A percentile compares a stretch with the other conserved stretches of the same genome.
Evolutionary conservation across 2,888 invertebrate species (phyloP).

Genomic region (Drosophila putrida): DNA sequence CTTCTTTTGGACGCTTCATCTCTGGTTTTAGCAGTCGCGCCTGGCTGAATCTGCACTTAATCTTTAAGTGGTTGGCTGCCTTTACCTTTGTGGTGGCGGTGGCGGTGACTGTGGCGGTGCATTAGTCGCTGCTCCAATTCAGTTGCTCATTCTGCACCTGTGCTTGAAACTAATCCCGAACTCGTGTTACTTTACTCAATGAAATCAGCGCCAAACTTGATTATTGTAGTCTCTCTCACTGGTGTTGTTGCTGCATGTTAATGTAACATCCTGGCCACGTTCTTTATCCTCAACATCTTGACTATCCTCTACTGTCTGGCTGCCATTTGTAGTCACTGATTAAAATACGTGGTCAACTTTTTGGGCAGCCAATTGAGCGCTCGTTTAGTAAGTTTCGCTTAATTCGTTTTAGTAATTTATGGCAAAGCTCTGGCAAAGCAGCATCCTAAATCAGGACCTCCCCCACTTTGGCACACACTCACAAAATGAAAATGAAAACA

Average conservation of each 20-base stretch:
- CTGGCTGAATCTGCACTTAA: conserved; percentile 77
- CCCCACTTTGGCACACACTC: conserved; percentile 10
- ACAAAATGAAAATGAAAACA: conserved; percentile 49
- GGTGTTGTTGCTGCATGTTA: conserved; percentile 65
- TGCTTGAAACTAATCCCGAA: conserved; percentile 70
- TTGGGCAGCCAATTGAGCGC: conserved; percentile 77
- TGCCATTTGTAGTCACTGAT: conserved; percentile 73
- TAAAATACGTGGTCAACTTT: conserved; percentile 81
- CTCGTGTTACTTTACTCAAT: conserved; percentile 69
- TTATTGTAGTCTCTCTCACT: conserved; percentile 50
- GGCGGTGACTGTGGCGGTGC: conserved; percentile 40
- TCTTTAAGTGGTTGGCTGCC: conserved; percentile 79
- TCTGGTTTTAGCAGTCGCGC: conserved; percentile 58
- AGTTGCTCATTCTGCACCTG: conserved; percentile 40
- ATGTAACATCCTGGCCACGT: conserved; percentile 36
- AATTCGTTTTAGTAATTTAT: conserved; percentile 81
- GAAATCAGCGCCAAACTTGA: conserved; percentile 75
- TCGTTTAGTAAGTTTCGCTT: conserved; percentile 81
- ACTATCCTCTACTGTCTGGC: conserved; percentile 3
- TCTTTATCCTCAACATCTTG: not conserved
- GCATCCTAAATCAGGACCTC: conserved; percentile 56
- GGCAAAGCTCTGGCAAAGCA: conserved; percentile 67
- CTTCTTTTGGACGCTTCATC: conserved; percentile 15
- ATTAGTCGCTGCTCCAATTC: conserved; percentile 47
- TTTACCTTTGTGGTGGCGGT: conserved; percentile 46